Conservation (phyloP, 2,113 vertebrate genomes). For the Camelus dromedarius region DNA sequence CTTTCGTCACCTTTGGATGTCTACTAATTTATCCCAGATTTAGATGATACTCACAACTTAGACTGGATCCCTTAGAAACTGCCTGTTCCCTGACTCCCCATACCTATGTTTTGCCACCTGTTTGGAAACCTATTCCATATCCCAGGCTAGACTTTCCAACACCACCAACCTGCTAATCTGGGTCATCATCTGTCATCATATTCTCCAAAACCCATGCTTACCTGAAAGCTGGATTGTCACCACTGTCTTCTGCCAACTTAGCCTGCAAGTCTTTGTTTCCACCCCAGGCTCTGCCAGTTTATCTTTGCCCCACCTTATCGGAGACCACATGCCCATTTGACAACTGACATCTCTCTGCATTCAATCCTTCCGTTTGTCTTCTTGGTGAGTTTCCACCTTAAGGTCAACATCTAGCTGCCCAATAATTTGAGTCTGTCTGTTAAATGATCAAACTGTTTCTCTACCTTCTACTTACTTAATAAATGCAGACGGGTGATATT, state of each 20-base stretch:
- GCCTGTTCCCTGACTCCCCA: not conserved
- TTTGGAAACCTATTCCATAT: not conserved
- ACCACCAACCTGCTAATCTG: not conserved
- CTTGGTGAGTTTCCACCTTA: not conserved
- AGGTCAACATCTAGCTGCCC: not conserved
- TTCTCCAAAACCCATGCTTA: not conserved
- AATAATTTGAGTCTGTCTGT: not conserved
- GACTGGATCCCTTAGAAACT: not conserved
- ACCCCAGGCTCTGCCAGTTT: not conserved
- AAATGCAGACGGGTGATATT: not conserved
- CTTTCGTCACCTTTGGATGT: not conserved
- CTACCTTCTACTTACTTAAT: not conserved
- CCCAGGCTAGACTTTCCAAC: not conserved
- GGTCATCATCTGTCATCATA: not conserved
- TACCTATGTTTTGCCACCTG: not conserved
- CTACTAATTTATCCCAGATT: not conserved
- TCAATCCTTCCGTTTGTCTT: not conserved
- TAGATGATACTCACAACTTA: not conserved
- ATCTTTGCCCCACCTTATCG: not conserved
- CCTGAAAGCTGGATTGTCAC: not conserved
- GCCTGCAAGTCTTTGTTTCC: not conserved
- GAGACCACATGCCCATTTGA: not conserved
- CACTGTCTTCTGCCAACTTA: not conserved
- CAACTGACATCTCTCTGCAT: not conserved
- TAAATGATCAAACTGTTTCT: slow-evolving; percentile 31